Percentiles rank a stretch among this genome's conserved stretches.
Evolutionary conservation across 2,888 invertebrate species (phyloP).

Genomic region (Neria commutata): DNA sequence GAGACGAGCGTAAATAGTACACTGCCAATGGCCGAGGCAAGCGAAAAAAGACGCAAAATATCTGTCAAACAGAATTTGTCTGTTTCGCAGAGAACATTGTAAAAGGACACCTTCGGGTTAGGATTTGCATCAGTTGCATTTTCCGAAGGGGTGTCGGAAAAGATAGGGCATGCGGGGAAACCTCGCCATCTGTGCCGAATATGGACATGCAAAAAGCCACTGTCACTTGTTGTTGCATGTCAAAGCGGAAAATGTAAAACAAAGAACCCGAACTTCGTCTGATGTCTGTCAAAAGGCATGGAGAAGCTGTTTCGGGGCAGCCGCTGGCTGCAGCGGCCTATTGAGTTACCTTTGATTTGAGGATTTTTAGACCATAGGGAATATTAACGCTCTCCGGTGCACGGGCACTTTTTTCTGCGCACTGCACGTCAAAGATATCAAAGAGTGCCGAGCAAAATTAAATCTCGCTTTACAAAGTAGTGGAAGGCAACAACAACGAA

Average conservation of each 20-base stretch:
- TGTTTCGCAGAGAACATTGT: neutral
- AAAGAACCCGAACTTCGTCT: neutral
- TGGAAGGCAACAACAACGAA: conserved; percentile 17
- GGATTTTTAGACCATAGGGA: conserved; percentile 36
- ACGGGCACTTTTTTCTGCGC: neutral
- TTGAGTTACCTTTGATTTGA: conserved; percentile 48
- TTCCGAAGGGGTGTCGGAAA: conserved; percentile 1
- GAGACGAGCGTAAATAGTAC: conserved; percentile 43
- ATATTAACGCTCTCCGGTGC: conserved; percentile 26
- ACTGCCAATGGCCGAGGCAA: conserved; percentile 39
- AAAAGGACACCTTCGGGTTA: conserved; percentile 15
- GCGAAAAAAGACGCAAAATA: conserved; percentile 4
- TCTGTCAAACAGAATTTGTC: neutral
- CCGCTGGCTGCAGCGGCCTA: conserved; percentile 39
- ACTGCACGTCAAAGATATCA: conserved; percentile 7
- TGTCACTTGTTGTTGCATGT: conserved; percentile 3
- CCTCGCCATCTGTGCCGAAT: conserved; percentile 52
- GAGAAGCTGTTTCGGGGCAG: neutral
- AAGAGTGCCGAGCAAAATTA: conserved; percentile 16
- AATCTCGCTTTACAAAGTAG: conserved; percentile 13
- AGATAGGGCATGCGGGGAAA: conserved; percentile 18
- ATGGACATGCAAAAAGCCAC: conserved; percentile 47
- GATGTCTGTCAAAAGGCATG: conserved; percentile 4
- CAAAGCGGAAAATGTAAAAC: no score
- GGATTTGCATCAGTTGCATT: conserved; percentile 20